These are phyloP conservation scores for Argyrosomus japonicus DNA, from an alignment of 2,113 vertebrate species.

Conservation along the genomic window DNA sequence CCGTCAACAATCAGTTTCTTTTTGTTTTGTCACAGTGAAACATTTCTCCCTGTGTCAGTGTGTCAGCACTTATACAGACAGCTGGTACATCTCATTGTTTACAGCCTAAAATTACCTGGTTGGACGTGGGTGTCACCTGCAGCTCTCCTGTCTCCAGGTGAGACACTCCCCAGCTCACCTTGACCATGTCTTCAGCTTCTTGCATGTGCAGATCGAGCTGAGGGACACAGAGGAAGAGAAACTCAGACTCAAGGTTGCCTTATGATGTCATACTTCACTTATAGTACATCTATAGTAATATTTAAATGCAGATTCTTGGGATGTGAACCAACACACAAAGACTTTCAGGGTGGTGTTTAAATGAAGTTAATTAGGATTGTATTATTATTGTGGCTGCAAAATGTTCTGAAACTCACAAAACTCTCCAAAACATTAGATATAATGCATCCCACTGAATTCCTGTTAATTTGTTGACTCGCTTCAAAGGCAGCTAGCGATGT, in stretches of 20 bases:
- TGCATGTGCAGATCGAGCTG: conserved; percentile 91
- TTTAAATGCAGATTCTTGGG: background rate
- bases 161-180: conserved; percentile 86
- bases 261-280: background rate
- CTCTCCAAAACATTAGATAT: background rate
- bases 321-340: background rate
- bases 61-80: background rate
- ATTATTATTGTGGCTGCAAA: background rate
- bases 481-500: background rate
- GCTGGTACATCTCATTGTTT: background rate
- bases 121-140: conserved; percentile 67
- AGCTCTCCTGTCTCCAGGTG: conserved; percentile 72
- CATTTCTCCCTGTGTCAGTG: background rate
- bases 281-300: background rate
- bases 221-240: conserved; percentile 20
- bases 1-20: background rate
- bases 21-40: background rate
- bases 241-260: background rate
- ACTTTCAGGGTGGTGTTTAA: background rate
- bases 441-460: background rate
- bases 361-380: background rate
- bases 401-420: background rate
- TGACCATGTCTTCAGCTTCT: conserved; percentile 86
- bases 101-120: conserved; percentile 71
- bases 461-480: background rate